Evolutionary conservation across 2,888 invertebrate species (phyloP).

Genomic region (Lagria hirta): DNA sequence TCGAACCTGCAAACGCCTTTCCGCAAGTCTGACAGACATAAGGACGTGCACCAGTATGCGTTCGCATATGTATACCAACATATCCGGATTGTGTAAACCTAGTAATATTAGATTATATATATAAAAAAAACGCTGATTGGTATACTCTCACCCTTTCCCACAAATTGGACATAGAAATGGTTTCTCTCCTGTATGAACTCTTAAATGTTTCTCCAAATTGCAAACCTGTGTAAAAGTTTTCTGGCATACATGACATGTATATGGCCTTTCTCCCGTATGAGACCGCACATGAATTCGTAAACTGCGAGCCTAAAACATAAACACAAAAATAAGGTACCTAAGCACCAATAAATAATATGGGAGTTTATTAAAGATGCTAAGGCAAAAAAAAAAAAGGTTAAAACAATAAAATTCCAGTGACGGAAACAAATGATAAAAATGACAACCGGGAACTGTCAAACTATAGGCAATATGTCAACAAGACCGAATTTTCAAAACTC

Average conservation of each 20-base stretch:
- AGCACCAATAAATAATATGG: too few species aligned
- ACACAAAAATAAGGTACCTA: too few species aligned
- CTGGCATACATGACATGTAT: constrained; percentile 50
- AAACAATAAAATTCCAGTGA: too few species aligned
- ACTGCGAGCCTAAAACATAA: constrained; percentile 48
- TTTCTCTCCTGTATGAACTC: constrained; percentile 55
- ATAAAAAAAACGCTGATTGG: constrained; percentile 1
- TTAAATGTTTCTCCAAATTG: constrained; percentile 53
- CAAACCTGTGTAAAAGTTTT: constrained; percentile 54
- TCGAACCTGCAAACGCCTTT: constrained; percentile 54
- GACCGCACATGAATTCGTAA: constrained; percentile 53
- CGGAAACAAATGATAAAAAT: too few species aligned
- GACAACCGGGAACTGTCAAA: too few species aligned
- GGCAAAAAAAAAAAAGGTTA: too few species aligned
- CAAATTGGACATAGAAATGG: constrained; percentile 53
- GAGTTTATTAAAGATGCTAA: too few species aligned
- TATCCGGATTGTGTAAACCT: constrained; percentile 56
- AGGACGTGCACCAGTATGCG: constrained; percentile 54
- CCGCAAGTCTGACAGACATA: constrained; percentile 54
- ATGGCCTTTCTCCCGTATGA: constrained; percentile 55
- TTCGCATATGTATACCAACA: constrained; percentile 54
- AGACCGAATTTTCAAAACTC: too few species aligned
- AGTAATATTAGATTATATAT: constrained; percentile 24
- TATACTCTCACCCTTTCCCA: constrained; percentile 49
- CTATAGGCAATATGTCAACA: too few species aligned